Evolutionary conservation across 2,888 invertebrate genomes (phyloP), one percentile per base, ranked within the genome.

Genomic region (Noctuana brunneofusca): DNA sequence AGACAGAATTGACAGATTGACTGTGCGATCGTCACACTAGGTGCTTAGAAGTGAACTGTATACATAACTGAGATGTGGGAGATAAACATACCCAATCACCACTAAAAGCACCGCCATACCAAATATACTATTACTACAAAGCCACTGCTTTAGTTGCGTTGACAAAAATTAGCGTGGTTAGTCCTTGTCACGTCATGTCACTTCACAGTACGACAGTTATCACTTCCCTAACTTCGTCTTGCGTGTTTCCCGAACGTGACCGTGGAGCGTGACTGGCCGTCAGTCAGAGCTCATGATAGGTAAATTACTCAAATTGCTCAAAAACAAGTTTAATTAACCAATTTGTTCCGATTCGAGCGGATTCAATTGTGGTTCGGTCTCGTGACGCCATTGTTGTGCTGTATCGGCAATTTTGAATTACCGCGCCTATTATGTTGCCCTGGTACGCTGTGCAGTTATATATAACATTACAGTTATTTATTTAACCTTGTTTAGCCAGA

Each of bases 341-440:
- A 87, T 88, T 87, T 83, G 86, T 81, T 83, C 80, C 83, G 80
- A 80, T 79, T 75, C 77, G 72, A 79, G 75, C 76, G 74, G 75
- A 83, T 84, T 80, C 80, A 80, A 78, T 77, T 75, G 71, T 49
- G 41, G 62, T 22, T 9, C 54, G 55, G 46, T 54, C 60, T 52
- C 62, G 62, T 62, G 62, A 55, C 48, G 16, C 6, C 18, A 56
- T 50, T 63, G 56, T 63, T 49, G 62, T 63, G 41, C 41, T 24
- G 56, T 49, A 18, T 41, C 62, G 49, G 38, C 30, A 20, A n/a
- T 54, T 46, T 32, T 46, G 46, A 32, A 53, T 46, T 46, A 32
- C 52, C 32, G 11, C 35, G 35, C 35, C 35, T 30, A 58, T 58
- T 58, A 46, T 58, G 58, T 38, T 48, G n/a, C 22, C 48, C 48